A percentile compares a stretch with the other conserved stretches of the same genome.
phyloP scores from a whole-genome alignment of 2,888 invertebrate genomes.

The Callyntrura sp. region DNA sequence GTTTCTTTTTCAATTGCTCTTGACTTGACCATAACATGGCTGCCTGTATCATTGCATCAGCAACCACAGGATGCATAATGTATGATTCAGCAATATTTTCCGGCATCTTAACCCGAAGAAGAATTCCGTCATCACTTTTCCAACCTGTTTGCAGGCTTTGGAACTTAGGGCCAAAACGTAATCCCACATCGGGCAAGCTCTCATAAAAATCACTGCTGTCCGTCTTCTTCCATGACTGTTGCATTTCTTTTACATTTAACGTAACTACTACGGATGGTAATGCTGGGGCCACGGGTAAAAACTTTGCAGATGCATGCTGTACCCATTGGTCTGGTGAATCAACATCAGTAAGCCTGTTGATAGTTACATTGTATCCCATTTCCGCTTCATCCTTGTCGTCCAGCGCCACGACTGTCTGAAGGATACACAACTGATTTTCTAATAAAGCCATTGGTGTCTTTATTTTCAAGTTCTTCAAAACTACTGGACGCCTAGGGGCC shows the following conservation, averaged over 20 bases:
- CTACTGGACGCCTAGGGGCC: slow-evolving; percentile 33
- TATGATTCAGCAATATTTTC: slow-evolving; percentile 40
- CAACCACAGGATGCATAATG: slow-evolving; percentile 69
- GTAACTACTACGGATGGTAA: neutral
- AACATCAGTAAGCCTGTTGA: too few species aligned
- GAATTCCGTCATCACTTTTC: neutral
- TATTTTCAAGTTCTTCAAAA: slow-evolving; percentile 45
- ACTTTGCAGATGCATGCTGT: slow-evolving; percentile 23
- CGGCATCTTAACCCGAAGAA: too few species aligned
- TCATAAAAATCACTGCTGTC: slow-evolving; percentile 30
- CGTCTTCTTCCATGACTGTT: slow-evolving; percentile 45
- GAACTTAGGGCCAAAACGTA: slow-evolving; percentile 59
- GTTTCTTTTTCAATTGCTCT: neutral
- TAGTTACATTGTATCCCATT: too few species aligned
- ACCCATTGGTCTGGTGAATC: too few species aligned
- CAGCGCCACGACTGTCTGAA: slow-evolving; percentile 44
- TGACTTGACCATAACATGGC: slow-evolving; percentile 29
- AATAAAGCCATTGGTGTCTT: slow-evolving; percentile 42
- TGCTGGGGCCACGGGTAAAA: slow-evolving; percentile 30
- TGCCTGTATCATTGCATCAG: slow-evolving; percentile 50
- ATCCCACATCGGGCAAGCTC: slow-evolving; percentile 59
- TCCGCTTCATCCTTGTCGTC: slow-evolving; percentile 27
- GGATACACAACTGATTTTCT: neutral
- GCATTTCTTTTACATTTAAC: slow-evolving; percentile 42
- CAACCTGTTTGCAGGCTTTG: slow-evolving; percentile 57